phyloP scores from a whole-genome alignment of 64 coral and sea anemone species.

The Stylophora pistillata region DNA sequence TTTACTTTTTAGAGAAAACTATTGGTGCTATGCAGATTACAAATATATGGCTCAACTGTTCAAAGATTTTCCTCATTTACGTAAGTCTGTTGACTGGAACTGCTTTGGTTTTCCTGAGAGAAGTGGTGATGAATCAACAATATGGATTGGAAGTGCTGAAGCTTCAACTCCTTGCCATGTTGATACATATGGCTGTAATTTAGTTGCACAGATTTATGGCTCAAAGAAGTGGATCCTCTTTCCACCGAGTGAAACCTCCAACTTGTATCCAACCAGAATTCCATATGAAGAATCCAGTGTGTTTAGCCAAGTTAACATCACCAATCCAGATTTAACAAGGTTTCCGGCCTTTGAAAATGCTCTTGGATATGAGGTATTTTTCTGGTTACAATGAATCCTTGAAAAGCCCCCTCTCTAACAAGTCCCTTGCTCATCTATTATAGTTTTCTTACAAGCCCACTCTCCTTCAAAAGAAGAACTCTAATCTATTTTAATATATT shows the following conservation, averaged over 20 bases:
- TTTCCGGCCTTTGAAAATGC: conserved; percentile 76
- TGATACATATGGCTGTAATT: conserved; percentile 95
- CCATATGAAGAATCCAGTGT: conserved; percentile 99
- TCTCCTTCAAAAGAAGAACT: no score
- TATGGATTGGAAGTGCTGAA: conserved; percentile 94
- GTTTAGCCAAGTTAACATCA: conserved; percentile 84
- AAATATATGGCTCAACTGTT: conserved; percentile 99
- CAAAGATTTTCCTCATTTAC: conserved; percentile 62
- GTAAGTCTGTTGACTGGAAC: conserved; percentile 71
- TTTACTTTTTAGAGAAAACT: conserved; percentile 66
- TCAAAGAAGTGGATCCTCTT: conserved; percentile 92
- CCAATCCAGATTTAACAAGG: conserved; percentile 62
- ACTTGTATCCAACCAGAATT: conserved; percentile 91
- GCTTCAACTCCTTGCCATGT: conserved; percentile 92
- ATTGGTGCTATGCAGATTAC: conserved; percentile 99
- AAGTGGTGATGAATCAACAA: conserved; percentile 85
- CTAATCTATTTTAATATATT: no score
- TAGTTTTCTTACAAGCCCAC: no score
- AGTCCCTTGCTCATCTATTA: no score
- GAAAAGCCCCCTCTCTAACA: not conserved
- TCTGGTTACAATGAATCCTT: not conserved
- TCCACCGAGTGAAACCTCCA: conserved; percentile 71
- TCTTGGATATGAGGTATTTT: conserved; percentile 72
- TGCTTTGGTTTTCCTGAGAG: conserved; percentile 87
- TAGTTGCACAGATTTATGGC: conserved; percentile 96